Evolutionary conservation across 2,888 invertebrate genomes (phyloP).

Genomic region (Melinaea marsaeus): DNA sequence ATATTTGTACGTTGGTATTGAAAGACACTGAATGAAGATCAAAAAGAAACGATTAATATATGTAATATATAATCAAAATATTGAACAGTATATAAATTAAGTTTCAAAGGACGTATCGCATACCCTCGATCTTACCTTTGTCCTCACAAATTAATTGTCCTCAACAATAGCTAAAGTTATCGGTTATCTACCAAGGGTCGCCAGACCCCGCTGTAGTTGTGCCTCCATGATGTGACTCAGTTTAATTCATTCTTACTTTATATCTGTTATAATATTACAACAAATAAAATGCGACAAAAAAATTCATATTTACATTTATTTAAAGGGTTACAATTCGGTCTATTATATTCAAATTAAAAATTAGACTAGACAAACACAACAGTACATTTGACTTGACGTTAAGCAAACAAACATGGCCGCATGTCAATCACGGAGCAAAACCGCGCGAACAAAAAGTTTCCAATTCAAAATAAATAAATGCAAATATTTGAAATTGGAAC

Average conservation of each 20-base stretch:
- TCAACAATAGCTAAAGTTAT: slow-evolving; percentile 27
- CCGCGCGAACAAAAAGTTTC: slow-evolving; percentile 53
- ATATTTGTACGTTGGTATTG: no score
- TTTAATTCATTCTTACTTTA: no score
- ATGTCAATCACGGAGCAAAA: slow-evolving; percentile 46
- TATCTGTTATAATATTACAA: not conserved
- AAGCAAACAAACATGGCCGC: slow-evolving; percentile 41
- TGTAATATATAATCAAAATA: not conserved
- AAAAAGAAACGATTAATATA: not conserved
- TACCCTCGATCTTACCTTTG: slow-evolving; percentile 21
- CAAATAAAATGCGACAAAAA: not conserved
- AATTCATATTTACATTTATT: not conserved
- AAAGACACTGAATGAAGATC: no score
- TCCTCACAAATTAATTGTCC: slow-evolving; percentile 25
- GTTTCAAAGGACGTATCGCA: slow-evolving; percentile 19
- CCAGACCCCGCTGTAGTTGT: not conserved
- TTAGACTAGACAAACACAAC: slow-evolving; percentile 30
- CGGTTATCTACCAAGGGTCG: slow-evolving; percentile 19
- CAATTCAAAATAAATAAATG: slow-evolving; percentile 74
- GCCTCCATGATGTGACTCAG: no score
- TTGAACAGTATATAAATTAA: slow-evolving; percentile 10
- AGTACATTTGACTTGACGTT: slow-evolving; percentile 29
- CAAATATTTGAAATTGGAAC: slow-evolving; percentile 76
- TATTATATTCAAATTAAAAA: slow-evolving; percentile 29
- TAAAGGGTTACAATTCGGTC: slow-evolving; percentile 16